Evolutionary conservation across 1,140 invertebrate genomes (phyloP).

Genomic region (Diorhabda sublineata): DNA sequence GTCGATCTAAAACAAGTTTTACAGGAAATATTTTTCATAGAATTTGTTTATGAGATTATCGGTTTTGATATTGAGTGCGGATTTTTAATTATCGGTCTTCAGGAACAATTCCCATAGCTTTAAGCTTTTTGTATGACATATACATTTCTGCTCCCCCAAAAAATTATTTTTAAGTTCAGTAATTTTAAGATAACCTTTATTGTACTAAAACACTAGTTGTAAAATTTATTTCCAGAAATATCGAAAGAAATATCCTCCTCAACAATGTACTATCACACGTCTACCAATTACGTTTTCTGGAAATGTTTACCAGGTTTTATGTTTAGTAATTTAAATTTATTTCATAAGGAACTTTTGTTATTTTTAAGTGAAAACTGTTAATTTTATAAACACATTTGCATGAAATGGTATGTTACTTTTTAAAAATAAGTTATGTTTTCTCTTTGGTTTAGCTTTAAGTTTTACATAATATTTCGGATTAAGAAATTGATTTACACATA

Average conservation of each 20-base stretch:
- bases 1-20: no score
- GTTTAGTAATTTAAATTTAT: slow-evolving; percentile 6
- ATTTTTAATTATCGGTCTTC: background rate
- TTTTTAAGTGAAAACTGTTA: slow-evolving; percentile 11
- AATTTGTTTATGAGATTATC: no score
- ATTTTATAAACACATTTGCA: slow-evolving; percentile 5
- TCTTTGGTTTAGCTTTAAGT: slow-evolving; percentile 14
- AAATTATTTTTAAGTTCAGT: slow-evolving; percentile 1
- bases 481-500: slow-evolving; percentile 11
- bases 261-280: slow-evolving; percentile 11
- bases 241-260: slow-evolving; percentile 15
- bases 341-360: slow-evolving; percentile 10
- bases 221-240: slow-evolving; percentile 13
- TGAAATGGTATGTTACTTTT: slow-evolving; percentile 12
- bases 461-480: background rate
- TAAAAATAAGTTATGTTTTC: slow-evolving; percentile 15
- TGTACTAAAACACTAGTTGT: background rate
- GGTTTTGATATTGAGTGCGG: no score
- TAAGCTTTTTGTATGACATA: slow-evolving; percentile 4
- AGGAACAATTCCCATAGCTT: background rate
- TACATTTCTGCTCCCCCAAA: slow-evolving; percentile 8
- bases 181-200: slow-evolving; percentile 6
- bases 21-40: no score
- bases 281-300: slow-evolving; percentile 12
- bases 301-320: slow-evolving; percentile 8